Evolutionary conservation across 2,888 invertebrate genomes (phyloP), one percentile per base, ranked within the genome.

Genomic region (Mantis religiosa): DNA sequence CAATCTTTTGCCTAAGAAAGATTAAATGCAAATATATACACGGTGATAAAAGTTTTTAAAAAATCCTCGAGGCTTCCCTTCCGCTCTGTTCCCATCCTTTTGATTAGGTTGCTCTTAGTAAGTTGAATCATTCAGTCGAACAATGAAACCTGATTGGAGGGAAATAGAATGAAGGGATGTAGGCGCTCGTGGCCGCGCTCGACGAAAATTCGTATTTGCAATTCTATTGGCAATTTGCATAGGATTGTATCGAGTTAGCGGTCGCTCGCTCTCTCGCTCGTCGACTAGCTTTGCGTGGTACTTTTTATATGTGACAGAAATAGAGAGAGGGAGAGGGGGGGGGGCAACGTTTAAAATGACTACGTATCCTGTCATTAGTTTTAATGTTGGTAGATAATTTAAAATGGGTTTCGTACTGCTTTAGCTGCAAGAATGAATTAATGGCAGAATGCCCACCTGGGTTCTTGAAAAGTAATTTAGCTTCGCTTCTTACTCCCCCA

Each of bases 221-320:
- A 87, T 87, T 87, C 87, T 87, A 87, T 87, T 87, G 87, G 87
- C 87, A 87, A 87, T 87, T 87, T 87, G 34, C 87, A 87, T 87
- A 25, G 87, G 34, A 87, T 87, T 87, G 47, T 71, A 82, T 27
- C 82, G 87, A 71, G 54, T 71, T 71, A 71, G 54, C 25, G 54
- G 20, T 71, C 54, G 20, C 54, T 71, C 54, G 41, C 41, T 71
- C 54, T 54, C 54, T 54, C 15, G 54, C 54, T 54, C 54, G 54
- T 4, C 20, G 54, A 3, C 54, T 71, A 71, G 54, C 54, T 71
- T 71, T 71, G 20, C 54, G 54, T 20, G 20, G 54, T 71, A 71
- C 54, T 71, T 20, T 71, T 71, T 71, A 25, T 71, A 25, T 71
- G 54, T 71, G 54, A 71, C 54, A 71, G 54, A 20, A 14, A 71